phyloP scores from a whole-genome alignment of 2,888 invertebrate species.

The Drosophila nr. fundita region DNA sequence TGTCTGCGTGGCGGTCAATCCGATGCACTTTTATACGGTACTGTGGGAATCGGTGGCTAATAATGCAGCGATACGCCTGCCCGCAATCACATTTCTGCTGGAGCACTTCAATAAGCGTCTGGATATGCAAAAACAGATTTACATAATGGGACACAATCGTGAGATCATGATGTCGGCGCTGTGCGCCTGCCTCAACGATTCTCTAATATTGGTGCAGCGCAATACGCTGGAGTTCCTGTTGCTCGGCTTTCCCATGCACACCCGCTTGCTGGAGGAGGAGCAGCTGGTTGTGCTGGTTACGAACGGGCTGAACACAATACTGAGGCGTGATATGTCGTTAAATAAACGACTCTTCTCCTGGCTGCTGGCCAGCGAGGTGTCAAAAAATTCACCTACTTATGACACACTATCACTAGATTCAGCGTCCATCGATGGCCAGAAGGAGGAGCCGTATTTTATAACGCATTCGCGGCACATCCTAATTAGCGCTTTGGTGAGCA shows the following conservation, averaged over 20 bases:
- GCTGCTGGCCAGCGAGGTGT: slow-evolving; percentile 90
- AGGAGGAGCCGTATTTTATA: slow-evolving; percentile 87
- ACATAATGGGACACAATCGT: slow-evolving; percentile 93
- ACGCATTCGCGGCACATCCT: slow-evolving; percentile 89
- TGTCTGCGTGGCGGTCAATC: slow-evolving; percentile 91
- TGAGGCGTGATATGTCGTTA: slow-evolving; percentile 95
- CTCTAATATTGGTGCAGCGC: slow-evolving; percentile 92
- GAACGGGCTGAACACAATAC: slow-evolving; percentile 90
- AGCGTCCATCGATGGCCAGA: slow-evolving; percentile 47
- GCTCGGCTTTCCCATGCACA: slow-evolving; percentile 93
- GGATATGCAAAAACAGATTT: slow-evolving; percentile 92
- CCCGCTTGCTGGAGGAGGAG: slow-evolving; percentile 88
- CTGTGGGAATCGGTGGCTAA: slow-evolving; percentile 94
- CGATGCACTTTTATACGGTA: slow-evolving; percentile 93
- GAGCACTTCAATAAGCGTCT: slow-evolving; percentile 92
- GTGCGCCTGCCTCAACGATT: slow-evolving; percentile 92
- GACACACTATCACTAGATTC: slow-evolving; percentile 73
- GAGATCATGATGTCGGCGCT: slow-evolving; percentile 93
- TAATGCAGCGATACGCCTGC: slow-evolving; percentile 91
- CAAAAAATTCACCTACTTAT: slow-evolving; percentile 85
- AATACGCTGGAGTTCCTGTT: slow-evolving; percentile 93
- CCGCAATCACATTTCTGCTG: slow-evolving; percentile 92
- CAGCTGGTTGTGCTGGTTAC: slow-evolving; percentile 91
- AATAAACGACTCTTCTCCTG: slow-evolving; percentile 94
- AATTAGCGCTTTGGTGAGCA: slow-evolving; percentile 88